These are phyloP conservation scores for Andrena hattorfiana DNA, from an alignment of 2,888 invertebrate genomes.

Conservation along the genomic window DNA sequence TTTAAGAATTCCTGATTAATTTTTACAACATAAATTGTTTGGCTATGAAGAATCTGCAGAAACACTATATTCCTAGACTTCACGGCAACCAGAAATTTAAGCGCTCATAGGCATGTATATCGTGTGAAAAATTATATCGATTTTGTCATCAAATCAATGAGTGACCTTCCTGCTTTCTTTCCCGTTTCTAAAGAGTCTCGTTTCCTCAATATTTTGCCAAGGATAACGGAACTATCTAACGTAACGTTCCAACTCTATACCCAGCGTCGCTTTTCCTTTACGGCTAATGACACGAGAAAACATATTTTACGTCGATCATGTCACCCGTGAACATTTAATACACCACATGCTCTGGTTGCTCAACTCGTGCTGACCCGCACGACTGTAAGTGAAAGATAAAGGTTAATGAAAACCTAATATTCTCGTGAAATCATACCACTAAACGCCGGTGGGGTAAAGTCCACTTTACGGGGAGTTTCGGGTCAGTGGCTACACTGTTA, in stretches of 20 bases:
- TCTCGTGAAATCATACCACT: not conserved
- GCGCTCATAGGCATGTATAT: not conserved
- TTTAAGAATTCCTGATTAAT: too few relatives aligned
- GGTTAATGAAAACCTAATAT: not conserved
- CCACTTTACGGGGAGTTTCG: not conserved
- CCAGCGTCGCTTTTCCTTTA: slow-evolving; percentile 6
- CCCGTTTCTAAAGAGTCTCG: not conserved
- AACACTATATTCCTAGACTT: too few relatives aligned
- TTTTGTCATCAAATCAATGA: slow-evolving; percentile 9
- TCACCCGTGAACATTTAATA: slow-evolving; percentile 30
- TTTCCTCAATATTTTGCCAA: slow-evolving; percentile 12
- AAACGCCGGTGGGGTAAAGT: not conserved
- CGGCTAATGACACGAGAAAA: slow-evolving; percentile 61
- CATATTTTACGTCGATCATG: slow-evolving; percentile 44
- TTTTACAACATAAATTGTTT: too few relatives aligned
- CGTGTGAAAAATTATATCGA: not conserved
- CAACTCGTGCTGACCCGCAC: too few relatives aligned
- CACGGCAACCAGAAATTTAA: not conserved
- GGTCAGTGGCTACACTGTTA: not conserved
- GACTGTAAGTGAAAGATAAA: not conserved
- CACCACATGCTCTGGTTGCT: slow-evolving; percentile 52
- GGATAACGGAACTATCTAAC: slow-evolving; percentile 23
- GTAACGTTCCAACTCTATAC: not conserved
- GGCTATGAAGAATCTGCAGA: too few relatives aligned
- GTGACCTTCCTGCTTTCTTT: slow-evolving; percentile 22